Evolutionary conservation across 2,888 invertebrate species (phyloP).

Genomic region (Melinopterus prodromus): DNA sequence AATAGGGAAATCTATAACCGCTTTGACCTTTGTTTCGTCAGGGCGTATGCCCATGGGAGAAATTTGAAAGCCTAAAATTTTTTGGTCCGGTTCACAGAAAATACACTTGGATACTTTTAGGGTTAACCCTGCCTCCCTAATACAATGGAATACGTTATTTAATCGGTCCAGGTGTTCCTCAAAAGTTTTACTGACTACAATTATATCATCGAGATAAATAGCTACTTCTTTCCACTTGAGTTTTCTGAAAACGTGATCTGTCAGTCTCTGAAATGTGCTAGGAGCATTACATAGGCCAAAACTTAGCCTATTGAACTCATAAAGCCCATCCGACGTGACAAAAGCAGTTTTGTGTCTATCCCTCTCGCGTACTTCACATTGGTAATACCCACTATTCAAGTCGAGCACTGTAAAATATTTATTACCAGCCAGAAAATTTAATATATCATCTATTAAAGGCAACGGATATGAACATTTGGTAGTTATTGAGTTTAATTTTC

Average conservation of each 20-base stretch:
- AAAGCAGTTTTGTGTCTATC: slow-evolving; percentile 43
- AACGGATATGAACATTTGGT: slow-evolving; percentile 25
- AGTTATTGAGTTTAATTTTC: slow-evolving; percentile 21
- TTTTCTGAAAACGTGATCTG: slow-evolving; percentile 41
- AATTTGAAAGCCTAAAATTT: slow-evolving; percentile 39
- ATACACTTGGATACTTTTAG: slow-evolving; percentile 20
- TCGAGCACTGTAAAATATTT: slow-evolving; percentile 41
- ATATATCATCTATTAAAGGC: slow-evolving; percentile 43
- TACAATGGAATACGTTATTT: slow-evolving; percentile 19
- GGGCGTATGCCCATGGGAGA: slow-evolving; percentile 41
- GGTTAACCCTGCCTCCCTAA: slow-evolving; percentile 27
- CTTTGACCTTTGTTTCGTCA: slow-evolving; percentile 42
- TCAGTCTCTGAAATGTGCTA: slow-evolving; percentile 42
- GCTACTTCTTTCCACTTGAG: slow-evolving; percentile 42
- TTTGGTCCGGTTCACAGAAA: slow-evolving; percentile 6
- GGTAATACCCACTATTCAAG: slow-evolving; percentile 44
- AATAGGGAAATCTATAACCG: slow-evolving; percentile 39
- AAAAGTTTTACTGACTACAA: slow-evolving; percentile 29
- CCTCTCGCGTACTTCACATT: slow-evolving; percentile 37
- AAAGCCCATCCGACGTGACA: slow-evolving; percentile 41
- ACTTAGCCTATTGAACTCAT: slow-evolving; percentile 43
- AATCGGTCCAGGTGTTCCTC: slow-evolving; percentile 20
- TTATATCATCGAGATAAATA: slow-evolving; percentile 45
- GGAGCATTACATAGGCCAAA: slow-evolving; percentile 47
- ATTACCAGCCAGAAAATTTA: not conserved